Percentiles rank a stretch among this genome's conserved stretches.
Conservation (phyloP, 1,140 invertebrate genomes). For the Musca domestica region DNA sequence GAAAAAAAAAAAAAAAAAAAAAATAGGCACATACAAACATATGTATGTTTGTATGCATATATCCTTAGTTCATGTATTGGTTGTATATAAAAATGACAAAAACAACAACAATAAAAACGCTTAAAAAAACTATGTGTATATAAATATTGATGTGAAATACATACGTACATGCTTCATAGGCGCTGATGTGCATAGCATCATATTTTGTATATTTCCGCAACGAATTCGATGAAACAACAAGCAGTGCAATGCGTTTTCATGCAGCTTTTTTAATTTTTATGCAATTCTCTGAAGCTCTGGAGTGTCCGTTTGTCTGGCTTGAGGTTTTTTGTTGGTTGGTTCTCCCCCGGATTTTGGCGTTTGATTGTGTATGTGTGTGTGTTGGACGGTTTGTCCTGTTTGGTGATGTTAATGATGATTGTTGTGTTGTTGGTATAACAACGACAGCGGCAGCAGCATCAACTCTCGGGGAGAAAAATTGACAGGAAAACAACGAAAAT, state of each 20-base stretch:
- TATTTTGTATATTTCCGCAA: slow-evolving; percentile 33
- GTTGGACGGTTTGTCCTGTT: no score
- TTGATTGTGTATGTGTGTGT: no score
- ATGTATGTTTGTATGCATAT: slow-evolving; percentile 4
- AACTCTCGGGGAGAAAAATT: no score
- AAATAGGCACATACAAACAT: not conserved
- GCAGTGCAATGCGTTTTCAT: not conserved
- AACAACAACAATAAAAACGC: no score
- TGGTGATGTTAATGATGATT: no score
- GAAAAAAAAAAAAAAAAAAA: not conserved
- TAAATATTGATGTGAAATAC: not conserved
- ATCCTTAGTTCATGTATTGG: not conserved
- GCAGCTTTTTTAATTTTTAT: not conserved
- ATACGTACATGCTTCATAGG: slow-evolving; percentile 53
- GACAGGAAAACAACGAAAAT: no score
- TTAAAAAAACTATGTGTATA: not conserved
- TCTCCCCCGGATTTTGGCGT: no score
- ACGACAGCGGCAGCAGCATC: no score
- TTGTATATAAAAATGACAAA: no score
- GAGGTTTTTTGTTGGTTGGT: not conserved
- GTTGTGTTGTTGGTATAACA: no score
- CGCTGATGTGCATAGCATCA: slow-evolving; percentile 54
- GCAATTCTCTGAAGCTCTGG: not conserved
- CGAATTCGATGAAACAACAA: slow-evolving; percentile 13
- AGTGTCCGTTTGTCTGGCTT: no score